These are phyloP conservation scores for Macaria liturata DNA, from an alignment of 2,888 invertebrate species.

Conservation along the genomic window DNA sequence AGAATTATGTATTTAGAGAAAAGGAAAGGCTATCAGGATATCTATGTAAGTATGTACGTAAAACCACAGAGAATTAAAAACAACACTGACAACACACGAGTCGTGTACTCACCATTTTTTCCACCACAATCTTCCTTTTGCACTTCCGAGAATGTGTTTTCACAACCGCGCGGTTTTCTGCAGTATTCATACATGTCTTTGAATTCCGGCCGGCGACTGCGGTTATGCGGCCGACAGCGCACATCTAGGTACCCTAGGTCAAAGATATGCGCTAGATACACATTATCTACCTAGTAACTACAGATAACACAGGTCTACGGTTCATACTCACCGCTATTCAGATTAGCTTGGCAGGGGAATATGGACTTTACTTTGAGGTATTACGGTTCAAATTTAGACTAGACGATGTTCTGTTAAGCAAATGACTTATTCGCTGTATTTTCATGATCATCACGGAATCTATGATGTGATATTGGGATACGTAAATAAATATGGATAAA, in stretches of 20 bases:
- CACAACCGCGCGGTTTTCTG: conserved; percentile 30
- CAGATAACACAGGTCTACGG: conserved; percentile 12
- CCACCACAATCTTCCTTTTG: conserved; percentile 38
- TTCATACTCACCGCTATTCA: conserved; percentile 12
- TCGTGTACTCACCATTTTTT: conserved; percentile 57
- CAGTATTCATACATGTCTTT: conserved; percentile 47
- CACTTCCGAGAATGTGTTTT: conserved; percentile 46
- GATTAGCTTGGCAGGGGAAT: conserved; percentile 7
- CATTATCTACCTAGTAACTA: conserved; percentile 9
- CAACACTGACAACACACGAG: not conserved
- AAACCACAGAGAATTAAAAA: too few relatives aligned
- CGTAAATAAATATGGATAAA: too few relatives aligned
- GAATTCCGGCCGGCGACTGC: conserved; percentile 58
- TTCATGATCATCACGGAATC: too few relatives aligned
- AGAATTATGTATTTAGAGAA: too few relatives aligned
- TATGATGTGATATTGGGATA: too few relatives aligned
- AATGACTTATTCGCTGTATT: too few relatives aligned
- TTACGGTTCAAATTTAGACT: not conserved
- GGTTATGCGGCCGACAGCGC: conserved; percentile 56
- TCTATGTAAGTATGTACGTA: too few relatives aligned
- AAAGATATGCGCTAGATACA: conserved; percentile 7
- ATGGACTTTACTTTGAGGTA: conserved; percentile 11
- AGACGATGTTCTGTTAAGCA: too few relatives aligned
- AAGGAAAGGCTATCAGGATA: too few relatives aligned
- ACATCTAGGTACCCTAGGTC: conserved; percentile 33